Base-by-base conservation (phyloP, 2,888 invertebrate genomes). In the Siphlonurus alternatus region DNA sequence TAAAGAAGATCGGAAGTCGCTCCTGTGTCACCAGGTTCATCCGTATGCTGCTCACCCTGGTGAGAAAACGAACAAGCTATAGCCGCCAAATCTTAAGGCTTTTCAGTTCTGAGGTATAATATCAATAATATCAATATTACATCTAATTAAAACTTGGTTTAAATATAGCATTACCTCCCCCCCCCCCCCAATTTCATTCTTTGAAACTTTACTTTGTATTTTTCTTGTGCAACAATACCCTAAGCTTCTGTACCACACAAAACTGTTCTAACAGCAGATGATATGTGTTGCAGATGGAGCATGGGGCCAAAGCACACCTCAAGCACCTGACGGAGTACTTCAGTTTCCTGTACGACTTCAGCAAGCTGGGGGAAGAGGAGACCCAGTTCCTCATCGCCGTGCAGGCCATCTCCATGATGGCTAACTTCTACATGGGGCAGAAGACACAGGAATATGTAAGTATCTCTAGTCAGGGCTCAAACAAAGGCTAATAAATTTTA, bases 331-430 rank as follows among this genome's bases (percentile, higher is more conserved):
- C 93, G 0, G 96, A 96, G 75, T 95, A 93, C 76, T 96, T 96
- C 75, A 87, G 89, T 53, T 83, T 96, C 70, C 78, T 96, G 67
- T 88, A 92, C 74, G 95, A 96, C 75, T 95, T 95, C 76, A 92
- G 93, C 70, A 89, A 93, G 74, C 91, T 94, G 90, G 94, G 95
- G 0, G 93, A 93, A 67, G 93, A 93, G 71, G 95, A 96, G 74
- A 88, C 90, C 25, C 83, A 87, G 73, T 96, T 95, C 76, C 79
- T 96, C 71, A 80, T 94, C 67, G 83, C 89, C 24, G 86, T 90
- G 65, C 89, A 91, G 72, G 89, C 93, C 51, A 93, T 96, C 67
- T 87, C 90, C 65, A 88, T 87, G 64, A 90, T 95, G 83, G 87
- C 94, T 60, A 88, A 89, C 74, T 96, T 95, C 76, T 96, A 95